Base-by-base conservation (phyloP, 2,797 vertebrate genomes). In the Manis crassicaudata region DNA sequence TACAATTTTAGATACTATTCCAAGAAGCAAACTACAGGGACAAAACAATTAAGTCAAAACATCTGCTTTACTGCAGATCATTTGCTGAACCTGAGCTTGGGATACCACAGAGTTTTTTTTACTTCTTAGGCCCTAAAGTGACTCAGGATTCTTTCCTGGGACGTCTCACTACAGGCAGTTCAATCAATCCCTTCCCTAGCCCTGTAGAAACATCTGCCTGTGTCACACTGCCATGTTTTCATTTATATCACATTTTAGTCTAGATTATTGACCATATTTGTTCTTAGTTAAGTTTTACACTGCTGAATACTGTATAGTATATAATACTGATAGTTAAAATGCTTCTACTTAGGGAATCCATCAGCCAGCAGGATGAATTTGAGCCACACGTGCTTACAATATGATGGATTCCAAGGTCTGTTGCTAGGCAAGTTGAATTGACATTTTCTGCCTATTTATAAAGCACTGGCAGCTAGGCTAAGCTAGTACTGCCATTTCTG, bases 221-320 rank as follows among this genome's bases (percentile, higher is more conserved):
- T 60, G 25, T 32, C 11, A 35, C 43, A 54, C 13, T 56, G 52
- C 2, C 18, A 40, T 32, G 6, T 32, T 67, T 77, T 32, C 56
- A 9, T 70, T 35, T 67, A 46, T 63, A 72, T 83, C 46, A 60
- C n/a, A 37, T 56, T 79, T 79, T n/a, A 50, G 50, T 40, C 10
- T 65, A 89, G 50, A 67, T 37, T 76, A 58, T 29, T 72, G 43
- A 40, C 5, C 13, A 52, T 70, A 37, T 25, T 79, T 93, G 35
- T 37, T 73, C 50, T 88, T 10, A 18, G 23, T 77, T 93, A 77
- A 91, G 7, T 60, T 94, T 96, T 50, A 86, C 13, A 43, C 13
- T 83, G 13, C 37, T 35, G 23, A 93, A 70, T 62, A 27, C 23
- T 63, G 0, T 32, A 25, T 43, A 32, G 10, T 63, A 14, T 70